These are phyloP conservation scores for Gandaritis pyraliata DNA, from an alignment of 2,888 invertebrate species.

Conservation along the genomic window DNA sequence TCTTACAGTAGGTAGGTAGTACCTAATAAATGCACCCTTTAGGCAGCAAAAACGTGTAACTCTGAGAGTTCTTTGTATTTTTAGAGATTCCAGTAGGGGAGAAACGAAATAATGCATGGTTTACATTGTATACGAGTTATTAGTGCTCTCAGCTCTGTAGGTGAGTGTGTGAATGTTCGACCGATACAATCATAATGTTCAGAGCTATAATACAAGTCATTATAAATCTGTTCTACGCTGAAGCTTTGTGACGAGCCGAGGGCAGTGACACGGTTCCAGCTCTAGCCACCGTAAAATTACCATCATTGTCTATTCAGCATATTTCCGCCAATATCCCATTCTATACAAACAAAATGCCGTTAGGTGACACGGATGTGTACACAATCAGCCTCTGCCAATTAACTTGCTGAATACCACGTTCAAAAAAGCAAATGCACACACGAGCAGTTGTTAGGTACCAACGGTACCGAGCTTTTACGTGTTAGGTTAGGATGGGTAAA, in stretches of 20 bases:
- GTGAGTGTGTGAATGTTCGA: background rate
- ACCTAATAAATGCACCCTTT: conserved; percentile 22
- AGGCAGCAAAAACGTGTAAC: conserved; percentile 7
- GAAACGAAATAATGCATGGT: conserved; percentile 2
- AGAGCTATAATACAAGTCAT: conserved; percentile 23
- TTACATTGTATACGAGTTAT: conserved; percentile 1
- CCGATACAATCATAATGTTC: conserved; percentile 13
- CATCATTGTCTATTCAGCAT: conserved; percentile 65
- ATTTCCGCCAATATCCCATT: conserved; percentile 66
- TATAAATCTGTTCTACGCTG: conserved; percentile 15
- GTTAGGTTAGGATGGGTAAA: background rate
- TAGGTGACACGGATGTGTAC: conserved; percentile 54
- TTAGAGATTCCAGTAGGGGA: conserved; percentile 1
- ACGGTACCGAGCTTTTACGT: background rate
- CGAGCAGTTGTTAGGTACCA: background rate
- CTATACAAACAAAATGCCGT: conserved; percentile 59
- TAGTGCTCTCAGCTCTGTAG: background rate
- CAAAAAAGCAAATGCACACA: conserved; percentile 1
- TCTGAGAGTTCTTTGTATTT: conserved; percentile 4
- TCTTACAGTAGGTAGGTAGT: too few species aligned
- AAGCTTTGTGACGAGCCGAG: conserved; percentile 44
- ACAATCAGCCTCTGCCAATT: conserved; percentile 34
- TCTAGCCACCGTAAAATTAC: conserved; percentile 74
- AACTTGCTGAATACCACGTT: conserved; percentile 16
- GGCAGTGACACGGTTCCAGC: conserved; percentile 73